Conservation (phyloP, 2,888 invertebrate species). For the Drosophila buzzatii region DNA sequence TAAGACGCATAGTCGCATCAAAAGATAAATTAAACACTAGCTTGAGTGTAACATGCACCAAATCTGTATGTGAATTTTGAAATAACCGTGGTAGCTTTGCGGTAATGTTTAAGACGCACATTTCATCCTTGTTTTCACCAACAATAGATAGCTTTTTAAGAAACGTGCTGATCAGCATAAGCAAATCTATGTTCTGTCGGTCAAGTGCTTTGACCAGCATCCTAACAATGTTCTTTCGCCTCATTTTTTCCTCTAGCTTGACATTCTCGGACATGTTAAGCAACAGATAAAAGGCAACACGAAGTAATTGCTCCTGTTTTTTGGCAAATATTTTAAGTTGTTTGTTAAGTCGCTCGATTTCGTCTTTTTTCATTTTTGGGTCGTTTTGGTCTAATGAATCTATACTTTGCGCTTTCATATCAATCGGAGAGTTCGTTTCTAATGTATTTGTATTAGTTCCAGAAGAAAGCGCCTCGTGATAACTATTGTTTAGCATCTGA, state of each 20-base stretch:
- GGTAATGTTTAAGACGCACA: conserved; percentile 92
- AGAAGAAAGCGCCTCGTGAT: conserved; percentile 88
- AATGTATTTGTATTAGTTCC: conserved; percentile 44
- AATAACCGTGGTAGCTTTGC: conserved; percentile 94
- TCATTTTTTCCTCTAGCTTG: conserved; percentile 98
- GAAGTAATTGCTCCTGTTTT: conserved; percentile 96
- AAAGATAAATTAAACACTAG: conserved; percentile 98
- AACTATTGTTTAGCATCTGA: conserved; percentile 89
- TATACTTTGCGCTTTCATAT: conserved; percentile 81
- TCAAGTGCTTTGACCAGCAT: conserved; percentile 95
- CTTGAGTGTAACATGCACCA: conserved; percentile 91
- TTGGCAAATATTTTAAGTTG: conserved; percentile 93
- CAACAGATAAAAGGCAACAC: conserved; percentile 96
- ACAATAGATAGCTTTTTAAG: conserved; percentile 97
- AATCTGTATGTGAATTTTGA: conserved; percentile 87
- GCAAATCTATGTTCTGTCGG: conserved; percentile 94
- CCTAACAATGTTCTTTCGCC: conserved; percentile 95
- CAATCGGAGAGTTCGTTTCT: conserved; percentile 52
- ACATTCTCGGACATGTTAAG: conserved; percentile 98
- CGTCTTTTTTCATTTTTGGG: conserved; percentile 87
- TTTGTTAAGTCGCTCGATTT: conserved; percentile 91
- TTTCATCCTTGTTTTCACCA: conserved; percentile 96
- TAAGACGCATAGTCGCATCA: conserved; percentile 93
- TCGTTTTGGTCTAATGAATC: conserved; percentile 83
- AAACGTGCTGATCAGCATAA: conserved; percentile 96